A percentile compares a stretch with the other conserved stretches of the same genome.
phyloP scores from a whole-genome alignment of 1,140 invertebrate genomes.

The Cydia amplana region DNA sequence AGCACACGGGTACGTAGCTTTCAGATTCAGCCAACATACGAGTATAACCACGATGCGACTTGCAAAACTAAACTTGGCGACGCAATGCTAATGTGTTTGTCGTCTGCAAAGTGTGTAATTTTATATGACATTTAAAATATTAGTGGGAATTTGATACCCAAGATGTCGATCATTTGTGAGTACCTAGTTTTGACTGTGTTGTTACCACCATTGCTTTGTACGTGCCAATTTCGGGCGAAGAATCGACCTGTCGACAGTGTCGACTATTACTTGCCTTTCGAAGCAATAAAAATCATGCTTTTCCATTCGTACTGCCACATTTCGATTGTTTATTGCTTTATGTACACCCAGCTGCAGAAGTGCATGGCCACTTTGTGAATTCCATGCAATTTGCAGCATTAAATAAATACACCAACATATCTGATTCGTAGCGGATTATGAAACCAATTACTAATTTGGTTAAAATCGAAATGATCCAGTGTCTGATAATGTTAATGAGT shows the following conservation, averaged over 20 bases:
- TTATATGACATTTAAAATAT: background rate
- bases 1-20: background rate
- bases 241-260: no score
- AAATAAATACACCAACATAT: background rate
- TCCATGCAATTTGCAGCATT: background rate
- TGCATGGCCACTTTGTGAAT: no score
- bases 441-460: background rate
- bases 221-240: no score
- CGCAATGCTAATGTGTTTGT: background rate
- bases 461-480: background rate
- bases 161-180: no score
- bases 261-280: no score
- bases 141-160: no score
- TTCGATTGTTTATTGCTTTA: no score
- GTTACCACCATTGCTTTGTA: no score
- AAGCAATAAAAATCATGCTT: no score
- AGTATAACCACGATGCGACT: background rate
- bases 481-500: slow-evolving; percentile 7
- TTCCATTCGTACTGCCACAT: no score
- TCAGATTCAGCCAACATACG: background rate
- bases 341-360: no score
- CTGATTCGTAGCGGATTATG: background rate
- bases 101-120: background rate
- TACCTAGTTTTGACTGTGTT: no score
- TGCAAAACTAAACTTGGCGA: background rate